phyloP scores from a whole-genome alignment of 2,888 invertebrate genomes.

The Eristalinus sepulchralis region DNA sequence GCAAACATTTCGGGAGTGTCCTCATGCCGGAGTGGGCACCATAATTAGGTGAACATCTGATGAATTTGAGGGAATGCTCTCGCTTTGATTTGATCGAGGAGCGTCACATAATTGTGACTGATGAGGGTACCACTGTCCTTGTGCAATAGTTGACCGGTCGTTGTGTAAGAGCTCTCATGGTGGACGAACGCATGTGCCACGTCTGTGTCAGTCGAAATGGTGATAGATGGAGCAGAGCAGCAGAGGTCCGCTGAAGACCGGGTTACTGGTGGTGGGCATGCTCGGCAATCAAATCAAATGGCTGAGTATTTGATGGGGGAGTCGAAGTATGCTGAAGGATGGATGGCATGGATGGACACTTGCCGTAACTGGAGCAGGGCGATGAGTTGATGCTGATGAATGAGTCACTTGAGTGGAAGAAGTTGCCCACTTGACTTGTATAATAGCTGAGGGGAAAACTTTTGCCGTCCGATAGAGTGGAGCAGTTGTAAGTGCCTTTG shows the following conservation, averaged over 20 bases:
- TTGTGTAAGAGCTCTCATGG: neutral
- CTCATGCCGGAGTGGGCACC: neutral
- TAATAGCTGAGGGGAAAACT: neutral
- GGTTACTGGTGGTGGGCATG: neutral
- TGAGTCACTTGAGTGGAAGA: neutral
- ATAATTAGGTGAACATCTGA: conserved; percentile 31
- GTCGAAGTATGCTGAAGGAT: neutral
- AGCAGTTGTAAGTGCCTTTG: neutral
- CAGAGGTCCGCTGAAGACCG: neutral
- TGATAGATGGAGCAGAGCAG: neutral
- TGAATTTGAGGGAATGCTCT: conserved; percentile 15
- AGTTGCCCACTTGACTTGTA: neutral
- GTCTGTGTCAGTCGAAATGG: neutral
- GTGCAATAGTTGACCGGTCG: neutral
- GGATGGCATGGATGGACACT: neutral
- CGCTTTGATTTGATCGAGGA: conserved; percentile 21
- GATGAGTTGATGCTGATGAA: neutral
- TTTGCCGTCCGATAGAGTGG: neutral
- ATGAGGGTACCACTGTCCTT: neutral
- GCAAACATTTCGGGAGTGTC: conserved; percentile 17
- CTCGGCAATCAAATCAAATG: neutral
- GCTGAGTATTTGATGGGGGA: neutral
- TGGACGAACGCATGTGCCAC: neutral
- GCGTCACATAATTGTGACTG: neutral
- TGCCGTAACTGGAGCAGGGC: neutral